A percentile compares a stretch with the other conserved stretches of the same genome.
Conservation (phyloP, 2,113 vertebrate genomes). For the Melanerpes formicivorus region DNA sequence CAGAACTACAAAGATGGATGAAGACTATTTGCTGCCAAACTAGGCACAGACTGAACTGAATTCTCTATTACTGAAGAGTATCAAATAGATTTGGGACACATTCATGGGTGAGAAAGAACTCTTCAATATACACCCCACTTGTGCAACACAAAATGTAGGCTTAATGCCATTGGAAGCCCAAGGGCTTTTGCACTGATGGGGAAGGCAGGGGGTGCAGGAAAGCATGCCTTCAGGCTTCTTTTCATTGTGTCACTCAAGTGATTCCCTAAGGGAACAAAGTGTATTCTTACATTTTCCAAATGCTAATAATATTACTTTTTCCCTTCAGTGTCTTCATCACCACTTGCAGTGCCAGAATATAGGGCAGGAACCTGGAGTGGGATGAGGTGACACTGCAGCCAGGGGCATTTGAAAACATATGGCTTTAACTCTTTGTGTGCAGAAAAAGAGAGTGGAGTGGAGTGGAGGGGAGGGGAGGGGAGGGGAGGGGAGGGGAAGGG, state of each 20-base stretch:
- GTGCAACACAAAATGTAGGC: not conserved
- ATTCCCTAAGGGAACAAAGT: constrained; percentile 17
- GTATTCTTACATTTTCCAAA: constrained; percentile 13
- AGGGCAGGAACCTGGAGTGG: not conserved
- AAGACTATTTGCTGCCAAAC: not conserved
- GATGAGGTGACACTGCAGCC: not conserved
- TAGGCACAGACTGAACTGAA: not conserved
- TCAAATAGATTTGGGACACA: not conserved
- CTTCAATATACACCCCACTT: not conserved
- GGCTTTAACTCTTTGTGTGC: not conserved
- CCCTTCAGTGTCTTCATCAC: not conserved
- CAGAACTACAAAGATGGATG: not conserved
- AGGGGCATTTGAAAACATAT: not conserved
- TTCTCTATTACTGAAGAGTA: not conserved
- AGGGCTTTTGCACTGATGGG: not conserved
- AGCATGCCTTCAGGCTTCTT: not conserved
- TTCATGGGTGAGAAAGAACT: not conserved
- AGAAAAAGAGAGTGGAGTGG: not conserved
- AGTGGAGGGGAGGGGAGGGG: too few relatives aligned
- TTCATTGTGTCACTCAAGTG: constrained; percentile 33
- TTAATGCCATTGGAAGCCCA: not conserved
- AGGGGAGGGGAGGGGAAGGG: too few relatives aligned
- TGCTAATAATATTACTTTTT: not conserved
- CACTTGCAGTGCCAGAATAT: not conserved
- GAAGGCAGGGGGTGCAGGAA: not conserved